phyloP scores from a whole-genome alignment of 2,888 invertebrate genomes.

The Ophion ventricosus region DNA sequence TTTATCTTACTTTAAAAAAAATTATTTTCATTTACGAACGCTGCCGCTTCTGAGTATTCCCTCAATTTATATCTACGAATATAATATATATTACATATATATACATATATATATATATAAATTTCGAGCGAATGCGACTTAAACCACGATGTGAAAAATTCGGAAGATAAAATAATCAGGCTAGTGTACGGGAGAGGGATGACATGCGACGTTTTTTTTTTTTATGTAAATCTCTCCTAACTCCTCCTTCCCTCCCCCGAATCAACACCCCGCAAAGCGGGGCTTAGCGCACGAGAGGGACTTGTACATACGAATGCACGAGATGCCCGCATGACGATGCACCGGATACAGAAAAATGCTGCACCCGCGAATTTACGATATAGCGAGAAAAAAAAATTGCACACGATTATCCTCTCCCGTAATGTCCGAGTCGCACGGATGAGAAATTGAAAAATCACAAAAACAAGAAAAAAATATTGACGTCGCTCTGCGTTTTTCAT shows the following conservation, averaged over 20 bases:
- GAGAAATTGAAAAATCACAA: constrained; percentile 39
- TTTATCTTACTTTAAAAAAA: constrained; percentile 51
- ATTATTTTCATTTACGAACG: constrained; percentile 48
- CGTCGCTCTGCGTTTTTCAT: constrained; percentile 78
- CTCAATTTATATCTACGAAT: constrained; percentile 66
- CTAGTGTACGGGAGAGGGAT: constrained; percentile 25
- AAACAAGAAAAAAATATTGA: constrained; percentile 69
- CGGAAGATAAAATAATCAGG: constrained; percentile 7
- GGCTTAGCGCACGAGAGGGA: constrained; percentile 57
- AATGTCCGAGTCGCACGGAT: constrained; percentile 30
- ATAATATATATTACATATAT: constrained; percentile 9
- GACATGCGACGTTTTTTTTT: constrained; percentile 15
- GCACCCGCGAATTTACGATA: constrained; percentile 28
- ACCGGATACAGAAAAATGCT: constrained; percentile 32
- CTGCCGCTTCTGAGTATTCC: constrained; percentile 63
- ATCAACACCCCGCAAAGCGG: neutral
- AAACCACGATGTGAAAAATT: constrained; percentile 36
- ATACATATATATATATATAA: constrained; percentile 22
- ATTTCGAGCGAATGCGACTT: constrained; percentile 73
- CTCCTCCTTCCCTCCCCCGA: neutral
- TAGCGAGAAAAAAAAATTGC: neutral
- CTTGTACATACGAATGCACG: constrained; percentile 65
- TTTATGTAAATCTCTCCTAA: constrained; percentile 2
- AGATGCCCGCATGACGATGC: constrained; percentile 55
- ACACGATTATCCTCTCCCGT: constrained; percentile 20